Evolutionary conservation across 2,888 invertebrate species (phyloP), one percentile per base, ranked within the genome.

Genomic region (Eristalinus aeneus): DNA sequence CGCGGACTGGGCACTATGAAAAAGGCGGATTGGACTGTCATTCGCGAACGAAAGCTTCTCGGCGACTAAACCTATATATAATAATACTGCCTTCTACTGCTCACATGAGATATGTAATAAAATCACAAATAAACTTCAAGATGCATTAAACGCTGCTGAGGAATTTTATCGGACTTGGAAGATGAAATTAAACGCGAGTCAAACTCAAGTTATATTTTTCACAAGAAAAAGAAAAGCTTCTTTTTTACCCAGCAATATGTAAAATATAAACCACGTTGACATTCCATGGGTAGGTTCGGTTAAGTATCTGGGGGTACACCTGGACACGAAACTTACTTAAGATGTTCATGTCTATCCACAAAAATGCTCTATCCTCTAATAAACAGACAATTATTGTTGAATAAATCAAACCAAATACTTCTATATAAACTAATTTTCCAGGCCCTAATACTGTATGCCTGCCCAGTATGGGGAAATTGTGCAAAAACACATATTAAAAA

Each of bases 161-260:
- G 34, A 34, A 34, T 34, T 9, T 34, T 34, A 1, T 12, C 8
- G 10, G 10, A 1, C 8, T 9, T 64, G 64, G 36, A 64, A 22
- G 20, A 36, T 64, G 16, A 36, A 64, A 36, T 20, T 64, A 36
- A 64, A 64, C 36, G 64, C 36, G 10, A 5, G 16, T 2, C 23
- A 65, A 39, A 46, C 9, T 8, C 65, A 65, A 23, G 65, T 46
- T 23, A 22, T 65, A 11, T 65, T 46, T 65, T 65, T 65, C 20
- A 46, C 65, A n/a, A 65, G 39, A 65, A 65, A 65, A 46, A 65
- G 46, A 65, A 39, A 39, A 11, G 10, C 20, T 36, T 64, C 36
- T 10, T 36, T 36, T 22, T 36, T 36, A 11, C 64, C 64, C 4
- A 10, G 9, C n/a, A 39, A 39, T 31, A n/a, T 9, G 1, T 31